phyloP scores from a whole-genome alignment of 2,888 invertebrate genomes.

The Sarcophaga rosellei region DNA sequence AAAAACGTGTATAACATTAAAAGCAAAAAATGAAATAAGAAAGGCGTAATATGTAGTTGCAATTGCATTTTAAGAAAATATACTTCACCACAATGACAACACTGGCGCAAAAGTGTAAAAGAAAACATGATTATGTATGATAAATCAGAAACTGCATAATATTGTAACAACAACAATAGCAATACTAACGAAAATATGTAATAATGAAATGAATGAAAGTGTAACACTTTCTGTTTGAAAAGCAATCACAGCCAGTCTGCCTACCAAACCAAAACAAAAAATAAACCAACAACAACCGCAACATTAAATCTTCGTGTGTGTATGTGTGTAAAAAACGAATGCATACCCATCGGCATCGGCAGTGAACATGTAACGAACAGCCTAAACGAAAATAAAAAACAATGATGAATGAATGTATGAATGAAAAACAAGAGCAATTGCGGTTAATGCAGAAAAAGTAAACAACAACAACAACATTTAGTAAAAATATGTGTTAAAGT shows the following conservation, averaged over 20 bases:
- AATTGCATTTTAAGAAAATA: background rate
- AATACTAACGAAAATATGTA: slow-evolving; percentile 6
- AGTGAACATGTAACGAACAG: background rate
- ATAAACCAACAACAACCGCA: slow-evolving; percentile 24
- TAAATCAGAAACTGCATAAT: slow-evolving; percentile 52
- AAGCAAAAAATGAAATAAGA: background rate
- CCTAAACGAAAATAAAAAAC: background rate
- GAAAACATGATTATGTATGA: background rate
- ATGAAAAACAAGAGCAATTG: background rate
- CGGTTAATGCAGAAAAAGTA: background rate
- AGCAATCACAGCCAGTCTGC: slow-evolving; percentile 1
- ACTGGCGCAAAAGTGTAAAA: background rate
- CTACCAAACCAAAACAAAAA: slow-evolving; percentile 14
- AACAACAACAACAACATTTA: slow-evolving; percentile 1
- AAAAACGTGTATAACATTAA: background rate
- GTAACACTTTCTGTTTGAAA: slow-evolving; percentile 63
- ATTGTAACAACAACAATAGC: slow-evolving; percentile 21
- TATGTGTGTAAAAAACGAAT: background rate
- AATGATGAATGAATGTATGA: background rate
- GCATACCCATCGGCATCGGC: too few species aligned
- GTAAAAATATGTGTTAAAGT: slow-evolving; percentile 24
- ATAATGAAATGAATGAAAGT: slow-evolving; percentile 59
- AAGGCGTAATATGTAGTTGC: background rate
- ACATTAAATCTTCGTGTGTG: background rate
- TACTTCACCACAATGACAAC: background rate